Percentiles rank a stretch among this genome's conserved stretches.
Conservation (phyloP, 2,888 invertebrate genomes). For the Drosophila prostipennis region DNA sequence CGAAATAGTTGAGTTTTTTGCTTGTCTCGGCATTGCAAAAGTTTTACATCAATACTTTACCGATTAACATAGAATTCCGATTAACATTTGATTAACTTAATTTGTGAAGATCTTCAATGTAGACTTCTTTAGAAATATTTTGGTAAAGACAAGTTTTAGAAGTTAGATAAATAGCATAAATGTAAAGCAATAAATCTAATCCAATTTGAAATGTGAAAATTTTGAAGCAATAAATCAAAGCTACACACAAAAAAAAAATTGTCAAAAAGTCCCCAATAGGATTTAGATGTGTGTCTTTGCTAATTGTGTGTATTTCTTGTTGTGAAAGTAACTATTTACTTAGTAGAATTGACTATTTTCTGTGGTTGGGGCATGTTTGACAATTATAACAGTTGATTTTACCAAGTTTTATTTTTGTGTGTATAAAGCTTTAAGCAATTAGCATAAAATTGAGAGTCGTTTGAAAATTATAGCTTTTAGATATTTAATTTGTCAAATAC, state of each 20-base stretch:
- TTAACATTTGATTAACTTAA: conserved; percentile 17
- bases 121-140: neutral
- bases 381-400: too few relatives aligned
- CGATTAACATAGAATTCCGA: conserved; percentile 40
- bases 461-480: conserved; percentile 54
- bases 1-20: conserved; percentile 19
- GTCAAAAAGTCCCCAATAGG: too few relatives aligned
- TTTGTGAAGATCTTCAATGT: neutral
- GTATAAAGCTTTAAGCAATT: conserved; percentile 22
- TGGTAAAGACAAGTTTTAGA: neutral
- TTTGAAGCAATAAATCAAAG: conserved; percentile 47
- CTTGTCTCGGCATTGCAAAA: conserved; percentile 27
- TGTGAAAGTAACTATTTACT: too few relatives aligned
- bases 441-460: conserved; percentile 51
- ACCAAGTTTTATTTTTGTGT: too few relatives aligned
- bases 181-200: conserved; percentile 1
- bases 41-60: conserved; percentile 41
- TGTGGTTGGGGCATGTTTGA: too few relatives aligned
- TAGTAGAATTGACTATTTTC: too few relatives aligned
- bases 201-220: conserved; percentile 38
- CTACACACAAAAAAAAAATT: too few relatives aligned
- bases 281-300: too few relatives aligned
- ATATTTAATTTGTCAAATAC: conserved; percentile 47
- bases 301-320: too few relatives aligned
- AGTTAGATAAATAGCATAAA: conserved; percentile 2